Conservation (phyloP, 2,888 invertebrate species). For the Brassicogethes aeneus region DNA sequence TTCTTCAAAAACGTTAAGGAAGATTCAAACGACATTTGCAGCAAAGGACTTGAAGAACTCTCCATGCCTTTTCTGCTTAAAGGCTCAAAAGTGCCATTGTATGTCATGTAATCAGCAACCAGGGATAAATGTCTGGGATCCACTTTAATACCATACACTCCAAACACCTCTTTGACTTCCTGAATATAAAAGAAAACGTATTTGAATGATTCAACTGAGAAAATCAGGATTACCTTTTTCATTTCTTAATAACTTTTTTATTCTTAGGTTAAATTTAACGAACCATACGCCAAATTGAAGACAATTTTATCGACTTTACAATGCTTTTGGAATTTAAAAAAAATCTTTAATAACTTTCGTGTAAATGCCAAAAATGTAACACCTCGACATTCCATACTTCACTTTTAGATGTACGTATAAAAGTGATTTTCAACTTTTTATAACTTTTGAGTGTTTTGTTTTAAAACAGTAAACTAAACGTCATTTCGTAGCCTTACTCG, state of each 20-base stretch:
- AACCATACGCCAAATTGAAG: too few relatives aligned
- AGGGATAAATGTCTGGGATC: conserved; percentile 88
- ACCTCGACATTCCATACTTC: too few relatives aligned
- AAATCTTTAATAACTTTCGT: too few relatives aligned
- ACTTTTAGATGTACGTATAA: too few relatives aligned
- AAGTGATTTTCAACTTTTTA: too few relatives aligned
- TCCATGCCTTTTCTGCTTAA: conserved; percentile 89
- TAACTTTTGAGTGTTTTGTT: neutral
- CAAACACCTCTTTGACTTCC: conserved; percentile 94
- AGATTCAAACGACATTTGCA: conserved; percentile 98
- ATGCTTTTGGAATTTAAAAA: too few relatives aligned
- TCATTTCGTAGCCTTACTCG: too few relatives aligned
- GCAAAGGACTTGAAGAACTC: conserved; percentile 84
- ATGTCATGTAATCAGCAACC: conserved; percentile 97
- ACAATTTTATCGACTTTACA: too few relatives aligned
- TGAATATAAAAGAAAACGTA: conserved; percentile 27
- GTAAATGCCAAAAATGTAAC: too few relatives aligned
- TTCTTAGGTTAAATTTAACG: too few relatives aligned
- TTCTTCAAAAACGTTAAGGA: conserved; percentile 76
- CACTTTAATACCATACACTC: conserved; percentile 93
- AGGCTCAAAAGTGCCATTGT: conserved; percentile 79
- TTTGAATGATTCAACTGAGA: neutral
- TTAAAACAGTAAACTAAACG: too few relatives aligned
- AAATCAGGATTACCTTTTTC: conserved; percentile 1
- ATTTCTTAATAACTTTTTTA: too few relatives aligned